Conservation (phyloP, 2,797 vertebrate species). For the Enteromius radiatus region DNA sequence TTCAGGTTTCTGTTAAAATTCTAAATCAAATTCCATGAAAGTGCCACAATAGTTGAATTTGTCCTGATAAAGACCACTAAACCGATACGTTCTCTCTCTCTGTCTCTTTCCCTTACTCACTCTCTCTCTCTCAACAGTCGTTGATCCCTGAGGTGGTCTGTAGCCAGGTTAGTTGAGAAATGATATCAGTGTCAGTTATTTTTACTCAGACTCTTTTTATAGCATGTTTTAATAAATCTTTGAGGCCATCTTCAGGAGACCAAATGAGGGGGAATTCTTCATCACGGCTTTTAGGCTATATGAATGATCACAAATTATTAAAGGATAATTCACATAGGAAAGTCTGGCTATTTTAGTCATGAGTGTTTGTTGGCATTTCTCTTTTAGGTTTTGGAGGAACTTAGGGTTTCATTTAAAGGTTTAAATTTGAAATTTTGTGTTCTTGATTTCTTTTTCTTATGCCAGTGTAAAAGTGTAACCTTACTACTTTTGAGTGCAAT, state of each 20-base stretch:
- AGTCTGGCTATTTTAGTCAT: conserved; percentile 41
- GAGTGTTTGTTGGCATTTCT: conserved; percentile 4
- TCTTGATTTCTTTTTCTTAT: neutral
- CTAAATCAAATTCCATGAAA: neutral
- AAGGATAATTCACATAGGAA: conserved; percentile 47
- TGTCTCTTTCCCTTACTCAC: neutral
- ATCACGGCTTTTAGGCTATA: conserved; percentile 50
- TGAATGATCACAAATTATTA: conserved; percentile 57
- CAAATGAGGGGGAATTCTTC: conserved; percentile 56
- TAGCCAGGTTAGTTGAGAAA: conserved; percentile 58
- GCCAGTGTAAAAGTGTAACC: neutral
- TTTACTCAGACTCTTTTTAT: conserved; percentile 60
- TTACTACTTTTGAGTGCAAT: neutral
- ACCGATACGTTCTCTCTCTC: neutral
- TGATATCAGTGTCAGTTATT: conserved; percentile 64
- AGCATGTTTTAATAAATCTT: conserved; percentile 61
- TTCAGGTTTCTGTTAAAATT: neutral
- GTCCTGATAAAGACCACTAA: neutral
- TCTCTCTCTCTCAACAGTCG: neutral
- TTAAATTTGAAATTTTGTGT: neutral
- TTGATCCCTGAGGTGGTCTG: conserved; percentile 45
- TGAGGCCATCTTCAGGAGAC: conserved; percentile 46
- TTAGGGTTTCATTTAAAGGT: neutral
- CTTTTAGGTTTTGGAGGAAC: neutral
- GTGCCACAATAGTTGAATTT: neutral